phyloP scores from a whole-genome alignment of 1,140 invertebrate species.

The Zophobas atratus region DNA sequence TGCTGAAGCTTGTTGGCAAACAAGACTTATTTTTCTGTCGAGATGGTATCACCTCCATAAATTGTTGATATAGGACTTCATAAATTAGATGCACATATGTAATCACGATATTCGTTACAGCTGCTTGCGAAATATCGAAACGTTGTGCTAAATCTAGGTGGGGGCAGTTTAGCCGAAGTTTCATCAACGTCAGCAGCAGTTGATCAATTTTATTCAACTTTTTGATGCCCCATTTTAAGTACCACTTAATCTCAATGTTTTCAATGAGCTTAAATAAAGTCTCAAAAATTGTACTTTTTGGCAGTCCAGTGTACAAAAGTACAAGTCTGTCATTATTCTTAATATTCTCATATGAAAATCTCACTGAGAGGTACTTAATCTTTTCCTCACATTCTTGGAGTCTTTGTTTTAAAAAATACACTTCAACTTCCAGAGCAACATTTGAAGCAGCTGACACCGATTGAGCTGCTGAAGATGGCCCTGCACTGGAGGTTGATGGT shows the following conservation, averaged over 20 bases:
- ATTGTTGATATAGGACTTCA: constrained; percentile 45
- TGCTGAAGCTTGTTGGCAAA: too few species aligned
- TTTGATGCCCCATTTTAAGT: too few species aligned
- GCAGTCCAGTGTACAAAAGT: neutral
- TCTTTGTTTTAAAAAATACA: constrained; percentile 2
- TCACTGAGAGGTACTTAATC: neutral
- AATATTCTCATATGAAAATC: constrained; percentile 25
- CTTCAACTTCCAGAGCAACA: constrained; percentile 21
- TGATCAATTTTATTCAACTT: constrained; percentile 5
- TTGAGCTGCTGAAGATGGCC: too few species aligned
- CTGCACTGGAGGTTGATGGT: too few species aligned
- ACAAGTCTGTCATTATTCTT: constrained; percentile 2
- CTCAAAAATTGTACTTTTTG: too few species aligned
- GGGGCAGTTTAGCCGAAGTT: too few species aligned
- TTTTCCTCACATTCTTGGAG: constrained; percentile 1
- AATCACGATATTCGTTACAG: neutral
- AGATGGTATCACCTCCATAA: constrained; percentile 42
- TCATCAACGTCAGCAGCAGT: too few species aligned
- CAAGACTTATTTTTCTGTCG: constrained; percentile 24
- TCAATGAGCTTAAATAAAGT: too few species aligned
- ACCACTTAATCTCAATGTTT: too few species aligned
- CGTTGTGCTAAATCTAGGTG: too few species aligned
- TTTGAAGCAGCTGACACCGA: too few species aligned
- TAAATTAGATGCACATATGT: constrained; percentile 37
- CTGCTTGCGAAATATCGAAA: too few species aligned